phyloP scores from a whole-genome alignment of 2,113 vertebrate genomes.

The Merops nubicus region DNA sequence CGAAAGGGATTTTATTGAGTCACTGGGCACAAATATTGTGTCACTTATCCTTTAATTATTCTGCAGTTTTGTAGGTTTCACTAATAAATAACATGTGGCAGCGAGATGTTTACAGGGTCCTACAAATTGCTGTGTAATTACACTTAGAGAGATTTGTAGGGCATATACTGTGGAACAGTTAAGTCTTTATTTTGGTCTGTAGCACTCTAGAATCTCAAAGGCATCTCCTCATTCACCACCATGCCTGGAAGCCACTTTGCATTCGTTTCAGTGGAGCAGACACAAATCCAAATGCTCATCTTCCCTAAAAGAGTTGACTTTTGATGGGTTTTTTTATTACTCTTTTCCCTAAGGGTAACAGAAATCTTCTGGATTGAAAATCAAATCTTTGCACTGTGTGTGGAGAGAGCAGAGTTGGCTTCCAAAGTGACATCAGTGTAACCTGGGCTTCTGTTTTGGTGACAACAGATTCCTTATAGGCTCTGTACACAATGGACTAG shows the following conservation, averaged over 20 bases:
- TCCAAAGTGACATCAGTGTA: neutral
- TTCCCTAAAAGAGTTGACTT: neutral
- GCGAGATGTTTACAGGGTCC: neutral
- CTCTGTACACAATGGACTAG: accelerated
- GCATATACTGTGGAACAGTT: neutral
- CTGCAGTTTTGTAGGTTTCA: neutral
- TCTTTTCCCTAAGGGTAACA: neutral
- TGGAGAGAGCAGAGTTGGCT: neutral
- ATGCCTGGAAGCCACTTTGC: neutral
- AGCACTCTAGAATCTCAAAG: neutral
- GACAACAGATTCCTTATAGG: neutral
- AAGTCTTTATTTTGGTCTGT: neutral
- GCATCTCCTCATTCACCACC: neutral
- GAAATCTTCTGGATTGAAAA: neutral
- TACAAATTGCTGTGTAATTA: neutral
- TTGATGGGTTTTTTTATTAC: neutral
- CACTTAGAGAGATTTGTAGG: neutral
- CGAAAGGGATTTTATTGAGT: neutral
- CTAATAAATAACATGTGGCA: neutral
- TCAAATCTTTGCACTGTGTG: neutral
- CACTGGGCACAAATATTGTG: neutral
- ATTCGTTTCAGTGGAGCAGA: neutral
- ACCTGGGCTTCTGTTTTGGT: neutral
- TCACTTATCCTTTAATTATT: neutral
- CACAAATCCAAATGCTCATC: neutral